A percentile compares a stretch with the other conserved stretches of the same genome.
Evolutionary conservation across 2,888 invertebrate species (phyloP).

Genomic region (Barypeithes pellucidus): DNA sequence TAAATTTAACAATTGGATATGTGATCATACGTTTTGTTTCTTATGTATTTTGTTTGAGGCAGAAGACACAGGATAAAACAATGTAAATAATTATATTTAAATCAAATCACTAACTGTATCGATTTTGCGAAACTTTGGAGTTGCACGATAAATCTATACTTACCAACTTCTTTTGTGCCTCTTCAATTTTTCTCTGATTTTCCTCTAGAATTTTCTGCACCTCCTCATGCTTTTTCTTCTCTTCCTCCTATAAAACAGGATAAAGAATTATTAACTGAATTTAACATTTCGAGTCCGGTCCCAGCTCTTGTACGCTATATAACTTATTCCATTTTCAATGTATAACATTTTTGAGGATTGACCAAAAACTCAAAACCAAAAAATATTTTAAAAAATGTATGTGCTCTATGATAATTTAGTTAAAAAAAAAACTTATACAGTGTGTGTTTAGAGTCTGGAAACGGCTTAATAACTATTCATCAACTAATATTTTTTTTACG

Average conservation of each 20-base stretch:
- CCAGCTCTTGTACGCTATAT: slow-evolving; percentile 60
- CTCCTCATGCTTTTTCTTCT: slow-evolving; percentile 95
- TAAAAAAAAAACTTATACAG: no score
- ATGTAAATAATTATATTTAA: no score
- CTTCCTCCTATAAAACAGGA: slow-evolving; percentile 93
- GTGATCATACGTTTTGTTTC: no score
- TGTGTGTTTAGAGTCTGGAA: no score
- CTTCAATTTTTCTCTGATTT: slow-evolving; percentile 98
- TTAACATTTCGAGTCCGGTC: slow-evolving; percentile 62
- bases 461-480: no score
- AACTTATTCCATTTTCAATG: slow-evolving; percentile 38
- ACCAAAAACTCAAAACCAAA: neutral
- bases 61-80: no score
- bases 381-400: neutral
- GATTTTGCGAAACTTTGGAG: no score
- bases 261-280: slow-evolving; percentile 70
- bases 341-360: slow-evolving; percentile 27
- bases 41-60: no score
- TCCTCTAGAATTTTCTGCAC: slow-evolving; percentile 97
- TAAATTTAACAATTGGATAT: no score
- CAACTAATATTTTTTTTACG: no score
- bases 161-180: slow-evolving; percentile 97
- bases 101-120: no score
- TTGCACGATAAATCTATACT: slow-evolving; percentile 69
- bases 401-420: no score